Evolutionary conservation across 2,797 vertebrate genomes (phyloP).

Genomic region (Gobio occitaniae): DNA sequence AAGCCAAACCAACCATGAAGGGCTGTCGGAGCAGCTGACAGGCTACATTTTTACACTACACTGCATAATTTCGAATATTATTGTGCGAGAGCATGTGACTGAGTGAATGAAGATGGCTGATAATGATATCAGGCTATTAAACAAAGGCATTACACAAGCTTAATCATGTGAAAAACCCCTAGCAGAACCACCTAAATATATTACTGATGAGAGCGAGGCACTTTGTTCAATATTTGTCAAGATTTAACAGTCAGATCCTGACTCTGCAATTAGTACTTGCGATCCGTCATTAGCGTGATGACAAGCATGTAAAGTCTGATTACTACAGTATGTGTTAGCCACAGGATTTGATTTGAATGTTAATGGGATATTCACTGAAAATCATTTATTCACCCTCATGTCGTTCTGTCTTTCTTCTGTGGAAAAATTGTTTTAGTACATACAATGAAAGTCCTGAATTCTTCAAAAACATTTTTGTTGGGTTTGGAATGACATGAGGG

Average conservation of each 20-base stretch:
- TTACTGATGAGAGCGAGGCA: conserved; percentile 45
- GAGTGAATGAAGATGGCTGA: conserved; percentile 16
- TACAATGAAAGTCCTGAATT: too few species aligned
- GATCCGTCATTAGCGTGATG: conserved; percentile 18
- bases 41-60: conserved; percentile 25
- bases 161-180: conserved; percentile 11
- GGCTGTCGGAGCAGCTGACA: conserved; percentile 4
- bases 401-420: neutral
- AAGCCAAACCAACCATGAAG: neutral
- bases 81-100: conserved; percentile 15
- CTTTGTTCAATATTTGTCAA: conserved; percentile 40
- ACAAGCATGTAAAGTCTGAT: conserved; percentile 12
- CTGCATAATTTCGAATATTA: neutral
- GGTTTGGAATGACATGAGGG: neutral
- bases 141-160: conserved; percentile 28
- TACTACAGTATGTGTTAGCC: conserved; percentile 33
- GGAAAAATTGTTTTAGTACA: neutral
- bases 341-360: conserved; percentile 1
- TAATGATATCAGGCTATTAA: conserved; percentile 23
- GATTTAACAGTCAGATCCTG: conserved; percentile 24
- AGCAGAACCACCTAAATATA: conserved; percentile 10
- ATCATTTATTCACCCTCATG: neutral
- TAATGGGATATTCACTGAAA: conserved; percentile 20
- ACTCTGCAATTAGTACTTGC: conserved; percentile 5
- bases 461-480: neutral